These are phyloP conservation scores for Drosophila sturtevanti DNA, from an alignment of 1,140 invertebrate genomes.

Conservation along the genomic window DNA sequence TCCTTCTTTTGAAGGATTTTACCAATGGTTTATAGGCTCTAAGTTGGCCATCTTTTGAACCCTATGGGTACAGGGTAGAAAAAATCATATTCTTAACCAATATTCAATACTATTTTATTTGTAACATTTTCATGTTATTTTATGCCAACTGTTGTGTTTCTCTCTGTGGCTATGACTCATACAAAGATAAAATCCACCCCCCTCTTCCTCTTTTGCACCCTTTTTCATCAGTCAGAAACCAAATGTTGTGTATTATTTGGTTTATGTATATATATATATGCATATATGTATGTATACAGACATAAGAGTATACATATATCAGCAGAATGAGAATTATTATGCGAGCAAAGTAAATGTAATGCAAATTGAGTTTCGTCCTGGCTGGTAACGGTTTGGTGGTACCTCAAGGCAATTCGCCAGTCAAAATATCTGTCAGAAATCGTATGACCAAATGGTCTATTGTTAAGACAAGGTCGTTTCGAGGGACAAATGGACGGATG, in stretches of 20 bases:
- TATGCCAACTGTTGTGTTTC: no score
- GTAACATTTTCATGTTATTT: background rate
- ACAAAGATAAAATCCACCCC: background rate
- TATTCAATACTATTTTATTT: no score
- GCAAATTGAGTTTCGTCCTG: constrained; percentile 67
- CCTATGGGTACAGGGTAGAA: no score
- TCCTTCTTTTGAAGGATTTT: no score
- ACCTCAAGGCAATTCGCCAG: constrained; percentile 37
- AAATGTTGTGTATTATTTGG: background rate
- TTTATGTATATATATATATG: constrained; percentile 5
- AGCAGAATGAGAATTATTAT: constrained; percentile 66
- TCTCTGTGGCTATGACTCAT: constrained; percentile 3
- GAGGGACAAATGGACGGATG: background rate
- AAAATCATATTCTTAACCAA: no score
- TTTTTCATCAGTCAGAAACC: background rate
- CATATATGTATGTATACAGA: background rate
- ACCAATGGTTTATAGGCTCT: no score
- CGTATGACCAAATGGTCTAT: constrained; percentile 10
- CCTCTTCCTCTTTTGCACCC: background rate
- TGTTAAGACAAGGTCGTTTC: constrained; percentile 1
- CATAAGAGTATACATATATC: constrained; percentile 19
- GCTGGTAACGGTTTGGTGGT: constrained; percentile 4
- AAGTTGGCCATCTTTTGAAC: no score
- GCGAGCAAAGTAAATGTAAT: constrained; percentile 67
- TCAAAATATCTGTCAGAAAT: constrained; percentile 50